Base-by-base conservation (phyloP, 2,888 invertebrate genomes). In the Sepiola atlantica region DNA sequence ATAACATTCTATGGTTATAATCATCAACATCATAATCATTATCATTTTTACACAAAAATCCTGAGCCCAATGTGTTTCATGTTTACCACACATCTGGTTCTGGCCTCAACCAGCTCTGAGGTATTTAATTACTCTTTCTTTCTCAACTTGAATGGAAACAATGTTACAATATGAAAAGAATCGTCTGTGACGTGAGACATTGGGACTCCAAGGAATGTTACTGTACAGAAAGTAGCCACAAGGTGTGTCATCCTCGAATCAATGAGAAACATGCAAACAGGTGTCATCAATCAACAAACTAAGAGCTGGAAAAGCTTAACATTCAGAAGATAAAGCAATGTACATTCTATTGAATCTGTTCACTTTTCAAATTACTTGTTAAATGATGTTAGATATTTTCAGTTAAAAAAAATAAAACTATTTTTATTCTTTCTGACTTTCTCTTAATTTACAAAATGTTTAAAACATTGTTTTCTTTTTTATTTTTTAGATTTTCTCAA, bases 361-460 rank as follows among this genome's bases (percentile, higher is more conserved):
- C 77, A 77, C n/a, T 77, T 77, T 77, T 12, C 77, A 77, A 77
- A 77, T 77, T n/a, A 77, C n/a, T 77, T 77, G 77, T 77, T 77
- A 32, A 77, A 77, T 77, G n/a, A 77, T 77, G 77, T 77, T 77
- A 77, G 77, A n/a, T 77, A 77, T 77, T 77, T 77, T 77, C 77
- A 77, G 77, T 77, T 77, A 16, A n/a, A 61, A 77, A 77, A 77
- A 77, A 77, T 77, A 77, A 77, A 77, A 77, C 77, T 77, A 77
- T 77, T 77, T 77, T 77, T 77, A 77, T 77, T n/a, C 77, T 77
- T 77, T 77, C 77, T 77, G 77, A 77, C 77, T 77, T 77, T n/a
- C 77, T 77, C 32, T 92, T 54, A 54, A 54, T 93, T n/a, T 93
- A 55, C n/a, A 35, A 55, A 55, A 55, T 32, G 3, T 24, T 55